Evolutionary conservation across 2,113 vertebrate species (phyloP), one percentile per base, ranked within the genome.

Genomic region (Lipotes vexillifer): DNA sequence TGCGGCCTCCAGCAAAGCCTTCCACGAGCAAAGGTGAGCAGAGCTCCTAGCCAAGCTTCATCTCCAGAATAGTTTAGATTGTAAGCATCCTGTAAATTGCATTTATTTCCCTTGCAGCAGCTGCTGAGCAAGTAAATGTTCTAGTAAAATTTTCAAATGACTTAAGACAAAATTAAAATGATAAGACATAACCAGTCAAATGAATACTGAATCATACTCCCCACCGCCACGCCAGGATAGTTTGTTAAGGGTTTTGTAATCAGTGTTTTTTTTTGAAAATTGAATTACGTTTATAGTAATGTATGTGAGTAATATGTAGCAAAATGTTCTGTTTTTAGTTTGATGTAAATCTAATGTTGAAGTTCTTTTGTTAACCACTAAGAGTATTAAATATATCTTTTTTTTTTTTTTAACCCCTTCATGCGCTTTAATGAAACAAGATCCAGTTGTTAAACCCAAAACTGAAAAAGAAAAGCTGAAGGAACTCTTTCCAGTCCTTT

Each of bases 401-500:
- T 46, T 52, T 15, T 15, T 44, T 82, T 65, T 57, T 88, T 85
- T 23, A 5, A 81, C 1, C 6, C 31, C 25, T 66, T 97, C 59
- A n/a, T 83, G 31, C 80, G 69, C 3, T 95, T 80, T 92, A 97
- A 97, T 74, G 61, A 97, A 96, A 91, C n/a, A 94, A 99, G 99
- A 99, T 38, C 55, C 97, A 31, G 88, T 81, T 74, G 97, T 98
- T 94, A 99, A 99, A 97, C 99, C 99, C 6, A 99, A 99, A 96
- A 98, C 97, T 0, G 99, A 99, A 92, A 99, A 99, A 94, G 99
- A 99, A 1, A 99, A 97, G 80, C 61, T 99, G 96, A 99, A 99
- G 97, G 99, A 99, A 17, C 44, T 99, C 96, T 99, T 99, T 97
- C 99, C 99, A 94, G 99, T 99, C 0, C 98, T 99, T 72, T 99